These are phyloP conservation scores for Axis porcinus DNA, from an alignment of 2,113 vertebrate species.

Conservation along the genomic window DNA sequence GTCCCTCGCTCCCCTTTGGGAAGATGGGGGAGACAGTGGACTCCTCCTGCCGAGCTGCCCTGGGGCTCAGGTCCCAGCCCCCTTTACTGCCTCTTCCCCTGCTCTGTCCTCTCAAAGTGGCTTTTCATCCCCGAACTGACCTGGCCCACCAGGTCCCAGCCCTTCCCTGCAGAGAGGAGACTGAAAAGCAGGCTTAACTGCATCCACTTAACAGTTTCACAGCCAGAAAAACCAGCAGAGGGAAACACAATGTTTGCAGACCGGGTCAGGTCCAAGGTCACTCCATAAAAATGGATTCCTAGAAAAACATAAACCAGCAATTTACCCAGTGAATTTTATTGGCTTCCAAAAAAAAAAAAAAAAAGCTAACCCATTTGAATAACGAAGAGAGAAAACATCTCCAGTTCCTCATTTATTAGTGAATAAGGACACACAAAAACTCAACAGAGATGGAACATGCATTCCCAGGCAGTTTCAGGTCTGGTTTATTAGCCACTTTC, in stretches of 20 bases:
- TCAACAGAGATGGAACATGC: not conserved
- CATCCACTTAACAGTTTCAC: not conserved
- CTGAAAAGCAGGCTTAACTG: not conserved
- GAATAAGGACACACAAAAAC: slow-evolving; percentile 21
- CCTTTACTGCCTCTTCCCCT: not conserved
- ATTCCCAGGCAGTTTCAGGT: not conserved
- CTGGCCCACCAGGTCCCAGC: not conserved
- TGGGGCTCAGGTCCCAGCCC: not conserved
- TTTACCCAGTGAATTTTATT: slow-evolving; percentile 41
- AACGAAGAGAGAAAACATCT: not conserved
- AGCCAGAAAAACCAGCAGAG: not conserved
- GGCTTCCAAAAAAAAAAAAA: not conserved
- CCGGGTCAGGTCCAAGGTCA: not conserved
- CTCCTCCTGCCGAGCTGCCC: too few relatives aligned
- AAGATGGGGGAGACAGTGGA: not conserved
- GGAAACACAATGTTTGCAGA: not conserved
- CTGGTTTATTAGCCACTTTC: not conserved
- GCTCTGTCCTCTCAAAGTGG: not conserved
- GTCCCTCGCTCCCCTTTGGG: not conserved
- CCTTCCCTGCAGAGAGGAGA: not conserved
- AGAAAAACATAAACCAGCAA: slow-evolving; percentile 27
- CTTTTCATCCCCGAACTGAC: not conserved
- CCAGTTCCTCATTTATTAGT: not conserved
- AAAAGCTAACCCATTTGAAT: slow-evolving; percentile 24
- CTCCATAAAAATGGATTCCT: slow-evolving; percentile 37